A percentile compares a stretch with the other conserved stretches of the same genome.
Conservation (phyloP, 1,140 invertebrate species). For the Rhagoletis zephyria region DNA sequence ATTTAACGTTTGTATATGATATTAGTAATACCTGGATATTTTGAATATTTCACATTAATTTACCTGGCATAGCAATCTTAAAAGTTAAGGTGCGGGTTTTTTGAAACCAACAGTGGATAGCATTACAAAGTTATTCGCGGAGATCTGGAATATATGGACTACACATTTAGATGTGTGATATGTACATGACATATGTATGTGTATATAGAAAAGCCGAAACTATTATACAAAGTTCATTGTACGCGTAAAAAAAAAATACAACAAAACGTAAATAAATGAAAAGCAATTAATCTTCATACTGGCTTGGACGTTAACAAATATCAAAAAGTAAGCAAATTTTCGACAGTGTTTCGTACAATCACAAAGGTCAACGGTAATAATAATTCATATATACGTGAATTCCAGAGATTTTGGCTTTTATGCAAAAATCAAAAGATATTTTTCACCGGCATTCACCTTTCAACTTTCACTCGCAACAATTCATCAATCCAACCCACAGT, state of each 20-base stretch:
- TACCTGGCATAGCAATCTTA: too few species aligned
- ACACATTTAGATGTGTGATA: too few species aligned
- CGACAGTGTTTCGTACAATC: not conserved
- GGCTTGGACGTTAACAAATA: not conserved
- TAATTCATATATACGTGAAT: not conserved
- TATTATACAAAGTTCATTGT: not conserved
- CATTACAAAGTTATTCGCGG: too few species aligned
- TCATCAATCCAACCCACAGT: not conserved
- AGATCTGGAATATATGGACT: too few species aligned
- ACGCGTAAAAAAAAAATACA: not conserved
- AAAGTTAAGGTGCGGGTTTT: too few species aligned
- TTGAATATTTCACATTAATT: too few species aligned
- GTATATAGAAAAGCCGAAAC: too few species aligned
- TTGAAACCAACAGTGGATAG: too few species aligned
- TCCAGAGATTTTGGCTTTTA: not conserved
- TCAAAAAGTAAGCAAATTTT: not conserved
- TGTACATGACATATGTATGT: not conserved
- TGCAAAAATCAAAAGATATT: not conserved
- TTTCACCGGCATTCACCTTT: not conserved
- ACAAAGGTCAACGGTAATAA: not conserved
- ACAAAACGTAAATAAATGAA: not conserved
- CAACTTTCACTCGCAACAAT: constrained; percentile 29
- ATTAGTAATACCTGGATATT: too few species aligned
- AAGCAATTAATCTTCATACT: not conserved
- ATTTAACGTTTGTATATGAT: too few species aligned